Base-by-base conservation (phyloP, 2,113 vertebrate species). In the Gallinago paraguaiae region DNA sequence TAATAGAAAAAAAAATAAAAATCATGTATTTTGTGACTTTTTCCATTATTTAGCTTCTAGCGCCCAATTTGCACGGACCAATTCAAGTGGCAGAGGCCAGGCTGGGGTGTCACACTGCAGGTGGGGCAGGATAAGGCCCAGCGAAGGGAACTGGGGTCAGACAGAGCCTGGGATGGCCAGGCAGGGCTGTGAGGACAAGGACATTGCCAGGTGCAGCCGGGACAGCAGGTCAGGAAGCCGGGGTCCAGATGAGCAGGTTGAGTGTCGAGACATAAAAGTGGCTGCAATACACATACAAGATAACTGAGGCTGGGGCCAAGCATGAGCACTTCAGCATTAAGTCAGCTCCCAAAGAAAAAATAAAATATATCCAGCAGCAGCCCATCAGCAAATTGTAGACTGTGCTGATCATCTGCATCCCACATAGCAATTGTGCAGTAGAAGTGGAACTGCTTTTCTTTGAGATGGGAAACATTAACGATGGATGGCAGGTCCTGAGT, bases 151-250 rank as follows among this genome's bases (percentile, higher is more conserved):
- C 11, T 1, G 1, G 5, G 7, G 4, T 1, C 33, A 50, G 30
- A 16, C 3, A 7, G 5, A 59, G 25, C 18, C 9, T 0, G 0
- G 17, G 9, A 17, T 22, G 17, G 11, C 11, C 11, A 27, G 33
- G 4, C 16, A 78, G 24, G 24, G 14, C 46, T 59, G 18, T 45
- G 56, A 31, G 20, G 37, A 68, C 17, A 50, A 9, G 51, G 22
- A 33, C 10, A 8, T 0, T 4, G n/a, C 2, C 7, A 27, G 13
- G 43, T 4, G 19, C 24, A 22, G 17, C 1, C 1, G 1, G 54
- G 35, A 7, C 2, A 6, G 23, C 22, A 51, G 28, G 28, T 18
- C 27, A 67, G 37, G 1, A 24, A 89, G 12, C 11, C 0, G 1
- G 30, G 41, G 3, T 57, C 22, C n/a, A 20, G 31, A 6, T 6